These are phyloP conservation scores for Aplocera efformata DNA, from an alignment of 2,888 invertebrate genomes.

Conservation along the genomic window DNA sequence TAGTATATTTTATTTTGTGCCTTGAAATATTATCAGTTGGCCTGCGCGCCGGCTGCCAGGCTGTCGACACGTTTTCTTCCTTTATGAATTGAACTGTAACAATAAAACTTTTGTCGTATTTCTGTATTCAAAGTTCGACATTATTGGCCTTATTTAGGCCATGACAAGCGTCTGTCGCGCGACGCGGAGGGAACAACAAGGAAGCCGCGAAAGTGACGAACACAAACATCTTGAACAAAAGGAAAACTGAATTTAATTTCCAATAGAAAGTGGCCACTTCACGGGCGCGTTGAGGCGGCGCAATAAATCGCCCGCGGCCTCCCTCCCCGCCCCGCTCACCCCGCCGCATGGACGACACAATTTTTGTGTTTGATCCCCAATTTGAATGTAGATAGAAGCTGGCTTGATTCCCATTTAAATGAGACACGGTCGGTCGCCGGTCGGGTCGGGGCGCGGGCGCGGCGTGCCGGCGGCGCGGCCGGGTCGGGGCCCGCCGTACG, in stretches of 20 bases:
- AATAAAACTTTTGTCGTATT: not conserved
- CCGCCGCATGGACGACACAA: constrained; percentile 25
- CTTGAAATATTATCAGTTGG: too few relatives aligned
- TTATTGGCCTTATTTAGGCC: constrained; percentile 5
- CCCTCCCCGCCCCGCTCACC: not conserved
- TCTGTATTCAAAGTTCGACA: constrained; percentile 9
- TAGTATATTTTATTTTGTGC: too few relatives aligned
- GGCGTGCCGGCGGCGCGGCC: constrained; percentile 1
- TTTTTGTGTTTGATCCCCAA: constrained; percentile 56
- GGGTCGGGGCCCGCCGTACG: not conserved
- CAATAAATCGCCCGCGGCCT: constrained; percentile 35
- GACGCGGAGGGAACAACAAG: constrained; percentile 5
- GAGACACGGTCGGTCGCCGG: constrained; percentile 25
- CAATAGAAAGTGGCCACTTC: constrained; percentile 27
- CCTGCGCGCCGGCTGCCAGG: too few relatives aligned
- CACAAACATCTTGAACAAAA: constrained; percentile 26
- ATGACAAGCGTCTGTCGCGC: constrained; percentile 9
- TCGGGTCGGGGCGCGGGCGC: constrained; percentile 15
- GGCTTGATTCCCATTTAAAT: constrained; percentile 50
- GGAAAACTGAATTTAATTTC: constrained; percentile 33
- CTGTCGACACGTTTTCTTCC: too few relatives aligned
- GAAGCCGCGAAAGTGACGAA: constrained; percentile 17
- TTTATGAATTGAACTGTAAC: not conserved
- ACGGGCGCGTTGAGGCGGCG: constrained; percentile 17
- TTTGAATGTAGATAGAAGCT: constrained; percentile 51